Conservation (phyloP, 2,113 vertebrate genomes). For the Phainopepla nitens region DNA sequence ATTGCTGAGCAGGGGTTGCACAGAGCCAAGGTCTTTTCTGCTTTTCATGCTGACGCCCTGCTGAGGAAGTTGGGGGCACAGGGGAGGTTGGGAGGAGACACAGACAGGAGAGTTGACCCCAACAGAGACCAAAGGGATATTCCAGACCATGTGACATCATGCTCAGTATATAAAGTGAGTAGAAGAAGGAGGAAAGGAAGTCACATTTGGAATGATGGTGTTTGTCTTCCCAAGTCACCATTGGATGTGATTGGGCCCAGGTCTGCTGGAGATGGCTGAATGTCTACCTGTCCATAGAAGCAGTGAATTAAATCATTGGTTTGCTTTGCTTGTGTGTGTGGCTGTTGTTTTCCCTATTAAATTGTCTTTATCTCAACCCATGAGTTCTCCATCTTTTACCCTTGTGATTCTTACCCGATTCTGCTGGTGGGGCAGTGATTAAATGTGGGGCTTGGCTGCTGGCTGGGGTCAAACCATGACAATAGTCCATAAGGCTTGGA, state of each 20-base stretch:
- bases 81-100: background rate
- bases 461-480: background rate
- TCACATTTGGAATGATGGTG: background rate
- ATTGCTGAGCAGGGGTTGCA: background rate
- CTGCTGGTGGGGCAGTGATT: too few relatives aligned
- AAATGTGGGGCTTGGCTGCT: accelerated
- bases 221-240: background rate
- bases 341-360: background rate
- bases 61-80: background rate
- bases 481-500: background rate
- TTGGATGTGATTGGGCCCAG: too few relatives aligned
- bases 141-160: accelerated
- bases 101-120: background rate
- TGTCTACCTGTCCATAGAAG: background rate
- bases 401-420: accelerated
- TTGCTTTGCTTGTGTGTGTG: accelerated
- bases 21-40: background rate
- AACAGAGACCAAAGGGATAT: background rate
- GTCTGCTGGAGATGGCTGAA: background rate
- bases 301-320: background rate
- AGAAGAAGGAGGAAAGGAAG: background rate
- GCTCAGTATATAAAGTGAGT: accelerated
- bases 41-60: accelerated
- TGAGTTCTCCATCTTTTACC: background rate
- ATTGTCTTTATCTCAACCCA: background rate